Evolutionary conservation across 2,113 vertebrate species (phyloP), one percentile per base, ranked within the genome.

Genomic region (Emydura subglobosa): DNA sequence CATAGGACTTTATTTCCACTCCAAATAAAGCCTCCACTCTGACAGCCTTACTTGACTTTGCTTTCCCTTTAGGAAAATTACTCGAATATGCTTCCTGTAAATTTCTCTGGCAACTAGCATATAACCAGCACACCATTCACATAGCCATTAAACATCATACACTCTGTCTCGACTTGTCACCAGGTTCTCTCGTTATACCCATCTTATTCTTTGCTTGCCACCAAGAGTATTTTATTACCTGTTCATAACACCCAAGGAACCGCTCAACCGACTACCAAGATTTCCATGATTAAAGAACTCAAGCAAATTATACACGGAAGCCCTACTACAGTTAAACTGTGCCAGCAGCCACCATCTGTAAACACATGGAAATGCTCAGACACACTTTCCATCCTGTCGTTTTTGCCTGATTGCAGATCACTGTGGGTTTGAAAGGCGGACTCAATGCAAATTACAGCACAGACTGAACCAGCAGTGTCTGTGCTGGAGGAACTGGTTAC

Each of bases 41-140:
- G n/a, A 22, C n/a, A 39, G 7, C n/a, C 65, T 72, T 72, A 39
- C 65, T 72, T 72, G 19, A 95, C 74, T 97, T 96, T 74, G 82
- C 0, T 95, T 96, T 97, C 94, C 94, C 87, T 89, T 96, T 93
- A 92, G 93, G 95, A 96, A 96, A 94, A 83, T 92, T 83, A 88
- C 61, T 93, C 61, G 39, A 53, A 82, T 95, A 81, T 95, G 81
- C 89, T 96, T 96, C 92, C 90, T 95, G 87, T 94, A 95, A 47
- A 3, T 95, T 47, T 78, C 95, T 92, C 86, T 96, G 93, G 96
- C 93, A 97, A 94, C 94, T 81, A 78, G 90, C 85, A 83, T 61
- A 91, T 57, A 91, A 91, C 25, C 42, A 78, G 24, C 24, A 78
- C 25, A 27, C 39, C 74, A 78, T 42, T 78, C 39, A 47, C 42